Conservation (phyloP, 2,797 vertebrate genomes). For the Enteromius thamalakanensis region DNA sequence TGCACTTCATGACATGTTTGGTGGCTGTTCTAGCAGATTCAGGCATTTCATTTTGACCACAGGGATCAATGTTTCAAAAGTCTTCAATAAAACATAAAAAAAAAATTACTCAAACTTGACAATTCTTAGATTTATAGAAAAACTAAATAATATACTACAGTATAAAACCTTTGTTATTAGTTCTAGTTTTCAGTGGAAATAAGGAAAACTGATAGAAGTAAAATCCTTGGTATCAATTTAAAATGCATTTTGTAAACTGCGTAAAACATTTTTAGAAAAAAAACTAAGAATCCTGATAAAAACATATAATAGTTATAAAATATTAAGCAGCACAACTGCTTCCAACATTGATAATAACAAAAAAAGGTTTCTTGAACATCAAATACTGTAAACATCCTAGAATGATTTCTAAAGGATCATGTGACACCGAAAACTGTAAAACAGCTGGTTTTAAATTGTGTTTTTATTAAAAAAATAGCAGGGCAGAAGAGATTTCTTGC, state of each 20-base stretch:
- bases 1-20: not conserved
- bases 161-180: not conserved
- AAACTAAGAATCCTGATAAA: not conserved
- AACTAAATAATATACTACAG: not conserved
- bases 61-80: not conserved
- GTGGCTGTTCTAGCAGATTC: not conserved
- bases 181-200: not conserved
- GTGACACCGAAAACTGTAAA: not conserved
- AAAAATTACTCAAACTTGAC: not conserved
- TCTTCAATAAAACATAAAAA: not conserved
- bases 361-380: not conserved
- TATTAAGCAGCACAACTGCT: not conserved
- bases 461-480: not conserved
- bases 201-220: not conserved
- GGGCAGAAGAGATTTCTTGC: not conserved
- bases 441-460: not conserved
- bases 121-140: not conserved
- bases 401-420: not conserved
- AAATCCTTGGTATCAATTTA: not conserved
- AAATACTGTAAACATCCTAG: not conserved
- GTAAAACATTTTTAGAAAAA: not conserved
- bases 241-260: not conserved
- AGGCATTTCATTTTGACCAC: not conserved
- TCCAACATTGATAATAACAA: not conserved
- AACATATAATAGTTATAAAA: not conserved